These are phyloP conservation scores for Xestia ashworthii DNA, from an alignment of 2,888 invertebrate species.

Conservation along the genomic window DNA sequence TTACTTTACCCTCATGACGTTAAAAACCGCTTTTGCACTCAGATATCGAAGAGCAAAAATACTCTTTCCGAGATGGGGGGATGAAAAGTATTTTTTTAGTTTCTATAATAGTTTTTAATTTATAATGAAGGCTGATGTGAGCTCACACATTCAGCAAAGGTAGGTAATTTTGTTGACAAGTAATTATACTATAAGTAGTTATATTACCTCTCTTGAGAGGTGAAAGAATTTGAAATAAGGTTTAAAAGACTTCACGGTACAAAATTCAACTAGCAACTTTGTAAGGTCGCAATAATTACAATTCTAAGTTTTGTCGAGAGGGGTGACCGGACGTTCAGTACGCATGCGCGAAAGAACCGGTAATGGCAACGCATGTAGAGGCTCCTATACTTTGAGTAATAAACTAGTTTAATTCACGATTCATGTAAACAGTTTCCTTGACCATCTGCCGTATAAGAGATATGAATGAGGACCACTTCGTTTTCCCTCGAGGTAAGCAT, in stretches of 20 bases:
- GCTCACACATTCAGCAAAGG: not conserved
- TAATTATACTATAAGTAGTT: not conserved
- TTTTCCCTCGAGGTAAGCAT: slow-evolving; percentile 95
- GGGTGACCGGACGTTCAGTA: slow-evolving; percentile 65
- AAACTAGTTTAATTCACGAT: slow-evolving; percentile 60
- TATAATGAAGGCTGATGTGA: not conserved
- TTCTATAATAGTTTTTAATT: too few relatives aligned
- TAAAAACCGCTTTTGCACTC: too few relatives aligned
- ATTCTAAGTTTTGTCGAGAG: slow-evolving; percentile 69
- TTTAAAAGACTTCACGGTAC: not conserved
- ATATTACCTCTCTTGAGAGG: not conserved
- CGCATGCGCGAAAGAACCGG: slow-evolving; percentile 77
- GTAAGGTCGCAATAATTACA: slow-evolving; percentile 67
- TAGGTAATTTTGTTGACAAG: not conserved
- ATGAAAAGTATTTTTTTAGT: too few relatives aligned
- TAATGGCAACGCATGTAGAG: slow-evolving; percentile 65
- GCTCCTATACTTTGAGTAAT: slow-evolving; percentile 62
- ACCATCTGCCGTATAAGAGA: slow-evolving; percentile 87
- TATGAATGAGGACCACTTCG: slow-evolving; percentile 98
- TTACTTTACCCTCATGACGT: too few relatives aligned
- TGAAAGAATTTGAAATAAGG: not conserved
- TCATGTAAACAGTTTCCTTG: slow-evolving; percentile 78
- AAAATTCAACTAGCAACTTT: slow-evolving; percentile 31
- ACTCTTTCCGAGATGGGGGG: too few relatives aligned
- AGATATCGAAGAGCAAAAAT: too few relatives aligned